Conservation (phyloP, 2,113 vertebrate genomes). For the Eudorcas thomsonii region DNA sequence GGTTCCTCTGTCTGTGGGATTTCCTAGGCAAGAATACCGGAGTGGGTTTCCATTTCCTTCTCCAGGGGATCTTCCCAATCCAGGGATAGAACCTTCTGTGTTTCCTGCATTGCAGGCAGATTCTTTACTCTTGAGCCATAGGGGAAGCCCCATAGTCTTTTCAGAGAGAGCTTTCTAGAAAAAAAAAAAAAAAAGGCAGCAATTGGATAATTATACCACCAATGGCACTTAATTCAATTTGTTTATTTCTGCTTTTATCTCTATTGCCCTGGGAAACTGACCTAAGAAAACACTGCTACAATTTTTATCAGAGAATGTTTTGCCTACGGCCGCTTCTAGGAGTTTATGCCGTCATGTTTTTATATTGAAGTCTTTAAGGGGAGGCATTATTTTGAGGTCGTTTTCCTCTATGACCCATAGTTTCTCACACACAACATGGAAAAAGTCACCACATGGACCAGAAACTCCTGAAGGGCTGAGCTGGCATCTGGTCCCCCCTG, state of each 20-base stretch:
- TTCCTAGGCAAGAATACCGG: neutral
- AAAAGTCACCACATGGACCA: neutral
- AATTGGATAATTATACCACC: neutral
- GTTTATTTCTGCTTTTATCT: neutral
- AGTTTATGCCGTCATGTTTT: neutral
- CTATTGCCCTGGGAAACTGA: neutral
- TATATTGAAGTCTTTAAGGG: neutral
- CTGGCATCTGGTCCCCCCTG: accelerated
- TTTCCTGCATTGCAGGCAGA: neutral
- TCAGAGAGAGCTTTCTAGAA: neutral
- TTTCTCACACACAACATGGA: neutral
- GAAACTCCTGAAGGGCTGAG: neutral
- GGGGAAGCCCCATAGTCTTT: neutral
- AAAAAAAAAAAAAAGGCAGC: neutral
- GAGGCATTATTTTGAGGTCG: neutral
- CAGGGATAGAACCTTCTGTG: neutral
- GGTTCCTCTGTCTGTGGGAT: neutral
- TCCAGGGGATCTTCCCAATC: neutral
- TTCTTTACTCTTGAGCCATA: neutral
- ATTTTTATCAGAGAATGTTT: neutral
- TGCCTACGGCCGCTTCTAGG: neutral
- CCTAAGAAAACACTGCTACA: neutral
- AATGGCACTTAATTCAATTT: neutral
- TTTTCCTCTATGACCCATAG: neutral
- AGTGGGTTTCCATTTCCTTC: neutral